Percentiles rank a stretch among this genome's conserved stretches.
Conservation (phyloP, 2,113 vertebrate genomes). For the Cynoglossus semilaevis region DNA sequence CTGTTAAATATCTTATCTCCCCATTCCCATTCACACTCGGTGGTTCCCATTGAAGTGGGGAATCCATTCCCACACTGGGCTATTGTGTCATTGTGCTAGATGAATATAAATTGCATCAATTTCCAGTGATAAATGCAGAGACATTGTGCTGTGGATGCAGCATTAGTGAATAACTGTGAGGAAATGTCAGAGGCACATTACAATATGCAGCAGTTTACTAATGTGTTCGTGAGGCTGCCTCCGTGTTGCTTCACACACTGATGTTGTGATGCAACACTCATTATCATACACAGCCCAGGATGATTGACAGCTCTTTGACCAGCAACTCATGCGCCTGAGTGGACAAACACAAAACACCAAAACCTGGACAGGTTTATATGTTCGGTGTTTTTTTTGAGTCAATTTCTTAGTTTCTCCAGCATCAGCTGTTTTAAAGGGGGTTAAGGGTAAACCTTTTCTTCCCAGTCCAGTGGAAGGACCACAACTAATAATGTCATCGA, state of each 20-base stretch:
- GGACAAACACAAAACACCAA: neutral
- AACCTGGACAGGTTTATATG: neutral
- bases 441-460: neutral
- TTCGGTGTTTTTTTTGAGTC: neutral
- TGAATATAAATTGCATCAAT: constrained; percentile 72
- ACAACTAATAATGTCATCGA: too few species aligned
- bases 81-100: constrained; percentile 58
- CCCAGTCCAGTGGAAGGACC: neutral
- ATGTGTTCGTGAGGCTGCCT: constrained; percentile 42
- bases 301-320: constrained; percentile 16
- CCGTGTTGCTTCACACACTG: neutral
- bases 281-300: neutral
- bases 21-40: constrained; percentile 50
- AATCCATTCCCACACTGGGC: constrained; percentile 53
- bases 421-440: neutral
- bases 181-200: constrained; percentile 63
- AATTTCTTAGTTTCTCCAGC: neutral
- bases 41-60: constrained; percentile 54
- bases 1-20: constrained; percentile 52
- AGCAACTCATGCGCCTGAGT: neutral
- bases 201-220: constrained; percentile 45
- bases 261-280: too few species aligned
- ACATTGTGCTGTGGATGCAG: constrained; percentile 59
- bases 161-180: constrained; percentile 66
- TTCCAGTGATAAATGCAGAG: constrained; percentile 64